These are phyloP conservation scores for Bombus waltoni DNA, from an alignment of 1,140 invertebrate genomes.

Conservation along the genomic window DNA sequence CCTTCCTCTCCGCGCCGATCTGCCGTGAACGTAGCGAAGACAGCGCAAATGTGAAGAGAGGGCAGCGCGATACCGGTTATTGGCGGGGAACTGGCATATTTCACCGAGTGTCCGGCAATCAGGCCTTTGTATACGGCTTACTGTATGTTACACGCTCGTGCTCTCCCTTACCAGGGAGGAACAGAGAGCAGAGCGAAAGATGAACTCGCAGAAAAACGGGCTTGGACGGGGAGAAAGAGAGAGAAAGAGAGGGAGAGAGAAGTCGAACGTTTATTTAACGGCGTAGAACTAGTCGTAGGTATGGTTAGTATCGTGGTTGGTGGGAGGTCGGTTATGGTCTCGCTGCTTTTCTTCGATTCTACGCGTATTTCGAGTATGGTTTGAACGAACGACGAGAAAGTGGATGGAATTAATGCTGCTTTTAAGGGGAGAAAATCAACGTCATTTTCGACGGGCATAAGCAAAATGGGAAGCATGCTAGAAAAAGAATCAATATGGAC, in stretches of 20 bases:
- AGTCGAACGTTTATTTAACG: conserved; percentile 57
- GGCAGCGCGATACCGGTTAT: conserved; percentile 74
- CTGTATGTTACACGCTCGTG: conserved; percentile 55
- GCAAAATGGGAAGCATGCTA: neutral
- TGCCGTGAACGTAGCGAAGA: conserved; percentile 39
- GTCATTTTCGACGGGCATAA: neutral
- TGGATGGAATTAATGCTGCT: neutral
- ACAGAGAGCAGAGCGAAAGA: conserved; percentile 5
- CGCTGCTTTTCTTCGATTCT: neutral
- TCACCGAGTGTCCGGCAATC: conserved; percentile 75
- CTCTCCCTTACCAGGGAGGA: conserved; percentile 17
- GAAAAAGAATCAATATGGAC: conserved; percentile 1
- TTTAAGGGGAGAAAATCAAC: neutral
- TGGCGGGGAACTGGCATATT: conserved; percentile 76
- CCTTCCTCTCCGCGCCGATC: neutral
- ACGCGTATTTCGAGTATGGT: neutral
- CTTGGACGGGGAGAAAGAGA: neutral
- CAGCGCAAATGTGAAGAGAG: conserved; percentile 58
- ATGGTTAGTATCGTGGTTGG: neutral
- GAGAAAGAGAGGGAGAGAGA: conserved; percentile 23
- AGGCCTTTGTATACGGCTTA: conserved; percentile 66
- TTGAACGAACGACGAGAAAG: neutral
- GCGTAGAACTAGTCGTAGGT: conserved; percentile 53
- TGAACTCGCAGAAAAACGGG: neutral
- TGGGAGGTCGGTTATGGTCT: neutral